Conservation (phyloP, 1,140 invertebrate genomes). For the Vollenhovia emeryi region DNA sequence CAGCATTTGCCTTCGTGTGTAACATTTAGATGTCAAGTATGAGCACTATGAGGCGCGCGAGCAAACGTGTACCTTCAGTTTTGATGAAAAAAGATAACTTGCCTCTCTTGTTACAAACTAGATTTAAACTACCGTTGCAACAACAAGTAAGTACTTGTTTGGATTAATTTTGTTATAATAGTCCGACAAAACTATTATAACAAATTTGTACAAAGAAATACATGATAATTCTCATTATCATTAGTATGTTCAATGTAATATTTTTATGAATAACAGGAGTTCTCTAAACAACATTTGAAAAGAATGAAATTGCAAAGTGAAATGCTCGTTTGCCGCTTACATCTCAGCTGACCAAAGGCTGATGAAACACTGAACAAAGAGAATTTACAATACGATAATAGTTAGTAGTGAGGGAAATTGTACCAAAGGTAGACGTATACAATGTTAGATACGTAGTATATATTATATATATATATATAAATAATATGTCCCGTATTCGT, state of each 20-base stretch:
- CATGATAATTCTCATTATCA: not conserved
- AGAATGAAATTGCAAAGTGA: not conserved
- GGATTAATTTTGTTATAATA: not conserved
- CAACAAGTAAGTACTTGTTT: not conserved
- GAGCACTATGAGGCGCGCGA: not conserved
- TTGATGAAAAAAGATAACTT: not conserved
- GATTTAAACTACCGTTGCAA: not conserved
- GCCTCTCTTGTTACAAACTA: not conserved
- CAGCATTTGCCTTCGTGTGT: constrained; percentile 11
- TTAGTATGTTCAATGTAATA: not conserved
- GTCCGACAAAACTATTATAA: not conserved
- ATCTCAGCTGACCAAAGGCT: constrained; percentile 14
- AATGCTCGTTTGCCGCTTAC: constrained; percentile 24
- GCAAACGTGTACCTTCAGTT: constrained; percentile 18
- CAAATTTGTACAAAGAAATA: not conserved
- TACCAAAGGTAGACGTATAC: constrained; percentile 80
- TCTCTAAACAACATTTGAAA: not conserved
- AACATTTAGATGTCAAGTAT: constrained; percentile 3
- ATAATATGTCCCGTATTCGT: constrained; percentile 48
- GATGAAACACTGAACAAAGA: constrained; percentile 69
- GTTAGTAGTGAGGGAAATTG: constrained; percentile 76
- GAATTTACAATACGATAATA: constrained; percentile 75
- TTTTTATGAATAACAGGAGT: not conserved
- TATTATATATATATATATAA: constrained; percentile 62
- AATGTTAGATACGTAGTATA: constrained; percentile 64